Evolutionary conservation across 2,113 vertebrate genomes (phyloP).

Genomic region (Cebus imitator): DNA sequence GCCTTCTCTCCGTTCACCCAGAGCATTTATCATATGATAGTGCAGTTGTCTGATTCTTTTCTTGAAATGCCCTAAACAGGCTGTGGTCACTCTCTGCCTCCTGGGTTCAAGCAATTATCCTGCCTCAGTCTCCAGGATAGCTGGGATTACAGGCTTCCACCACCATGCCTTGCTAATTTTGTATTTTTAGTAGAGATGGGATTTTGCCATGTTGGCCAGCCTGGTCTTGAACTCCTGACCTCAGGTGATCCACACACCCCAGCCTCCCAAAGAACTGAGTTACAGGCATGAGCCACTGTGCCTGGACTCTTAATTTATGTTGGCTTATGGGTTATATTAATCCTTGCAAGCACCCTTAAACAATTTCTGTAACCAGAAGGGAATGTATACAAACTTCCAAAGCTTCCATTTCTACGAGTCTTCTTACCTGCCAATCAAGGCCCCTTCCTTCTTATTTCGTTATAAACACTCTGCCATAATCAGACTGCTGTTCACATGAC

Average conservation of each 20-base stretch:
- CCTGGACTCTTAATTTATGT: neutral
- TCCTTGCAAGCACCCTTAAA: neutral
- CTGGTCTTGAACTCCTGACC: too few species aligned
- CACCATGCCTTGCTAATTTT: too few species aligned
- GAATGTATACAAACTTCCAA: neutral
- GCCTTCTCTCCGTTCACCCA: neutral
- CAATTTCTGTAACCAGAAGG: neutral
- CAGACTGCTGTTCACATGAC: neutral
- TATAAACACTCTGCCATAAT: neutral
- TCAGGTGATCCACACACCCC: too few species aligned
- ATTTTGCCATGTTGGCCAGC: too few species aligned
- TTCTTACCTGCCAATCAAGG: too few species aligned
- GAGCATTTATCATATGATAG: neutral
- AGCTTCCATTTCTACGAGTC: neutral
- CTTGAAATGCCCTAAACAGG: neutral
- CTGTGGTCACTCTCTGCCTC: neutral
- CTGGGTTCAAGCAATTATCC: too few species aligned
- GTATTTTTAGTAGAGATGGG: too few species aligned
- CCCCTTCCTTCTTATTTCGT: neutral
- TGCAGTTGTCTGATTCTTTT: neutral
- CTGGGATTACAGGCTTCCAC: too few species aligned
- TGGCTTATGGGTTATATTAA: neutral
- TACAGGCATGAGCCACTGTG: too few species aligned
- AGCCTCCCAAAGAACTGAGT: too few species aligned
- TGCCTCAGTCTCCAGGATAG: too few species aligned